These are phyloP conservation scores for Axinella damicornis DNA, from an alignment of 37 sponge, comb jelly and placozoan genomes.

Conservation along the genomic window DNA sequence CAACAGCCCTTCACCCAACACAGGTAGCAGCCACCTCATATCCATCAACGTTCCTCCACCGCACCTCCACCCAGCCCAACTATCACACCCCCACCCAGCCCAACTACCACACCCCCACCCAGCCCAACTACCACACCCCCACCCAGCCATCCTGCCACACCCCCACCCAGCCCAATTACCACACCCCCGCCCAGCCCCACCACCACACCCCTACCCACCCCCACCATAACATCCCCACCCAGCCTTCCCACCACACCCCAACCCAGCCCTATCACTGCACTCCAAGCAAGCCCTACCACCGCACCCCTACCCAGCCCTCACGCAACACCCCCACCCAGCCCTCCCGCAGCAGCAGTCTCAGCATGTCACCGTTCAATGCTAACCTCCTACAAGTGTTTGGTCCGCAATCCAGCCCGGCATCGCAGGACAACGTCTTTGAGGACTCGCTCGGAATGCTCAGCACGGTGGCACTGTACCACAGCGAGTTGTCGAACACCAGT, in stretches of 20 bases:
- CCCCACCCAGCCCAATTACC: not conserved
- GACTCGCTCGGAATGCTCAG: conserved; percentile 58
- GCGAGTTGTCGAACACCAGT: conserved; percentile 12
- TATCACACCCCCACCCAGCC: too few species aligned
- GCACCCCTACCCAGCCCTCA: not conserved
- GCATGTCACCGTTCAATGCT: conserved; percentile 36
- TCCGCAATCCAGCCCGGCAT: conserved; percentile 10
- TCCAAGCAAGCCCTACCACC: too few species aligned
- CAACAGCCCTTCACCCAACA: not conserved
- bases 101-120: too few species aligned
- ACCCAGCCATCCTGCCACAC: not conserved
- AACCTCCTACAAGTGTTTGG: conserved; percentile 14
- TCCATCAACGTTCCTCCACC: not conserved
- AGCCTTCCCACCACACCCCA: too few species aligned
- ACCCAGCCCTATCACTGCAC: too few species aligned
- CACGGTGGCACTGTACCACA: conserved; percentile 43
- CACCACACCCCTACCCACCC: too few species aligned
- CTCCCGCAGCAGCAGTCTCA: conserved; percentile 18
- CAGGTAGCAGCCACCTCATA: not conserved
- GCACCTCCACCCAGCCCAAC: not conserved
- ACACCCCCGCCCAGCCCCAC: too few species aligned
- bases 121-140: too few species aligned
- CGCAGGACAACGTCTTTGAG: not conserved
- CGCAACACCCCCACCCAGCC: not conserved
- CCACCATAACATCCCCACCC: too few species aligned